Base-by-base conservation (phyloP, 2,888 invertebrate species). In the Drosophila yooni region DNA sequence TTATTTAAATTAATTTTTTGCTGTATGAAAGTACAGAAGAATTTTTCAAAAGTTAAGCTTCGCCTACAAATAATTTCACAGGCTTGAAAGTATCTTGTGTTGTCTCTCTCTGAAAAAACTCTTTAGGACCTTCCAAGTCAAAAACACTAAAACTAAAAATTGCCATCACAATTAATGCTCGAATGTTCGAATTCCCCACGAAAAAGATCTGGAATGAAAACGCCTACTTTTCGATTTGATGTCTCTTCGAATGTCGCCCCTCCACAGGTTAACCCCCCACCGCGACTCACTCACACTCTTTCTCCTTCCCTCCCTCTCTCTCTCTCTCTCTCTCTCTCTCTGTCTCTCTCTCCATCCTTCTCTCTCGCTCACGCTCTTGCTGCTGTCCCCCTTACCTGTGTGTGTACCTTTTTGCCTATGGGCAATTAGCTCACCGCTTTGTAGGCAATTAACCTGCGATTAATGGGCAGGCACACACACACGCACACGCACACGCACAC, bases 391-490 rank as follows among this genome's bases (percentile, higher is more conserved):
- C 54, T 56, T 80, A 66, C 69, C 76, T 80, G 65, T 3, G 48
- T 68, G 56, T 68, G 56, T 46, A 65, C 73, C 69, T 70, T 74
- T 60, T 61, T 68, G 73, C 78, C 76, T 74, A 77, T 72, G 76
- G 79, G 77, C 86, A 87, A 87, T 87, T 87, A 87, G 86, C 86
- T 74, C 67, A 85, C 88, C 81, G 85, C 89, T 82, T 87, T 89
- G 88, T 85, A 81, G 88, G 89, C 88, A 87, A 88, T 87, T 87
- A 87, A 89, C 89, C 67, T 63, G 79, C 86, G 89, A 87, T 87
- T 87, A 89, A 87, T 87, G 85, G 85, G 76, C 75, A 79, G 62
- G 50, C 75, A 76, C 71, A 62, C 71, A 80, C 59, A 61, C 67
- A 72, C 10, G 2, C 56, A 50, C 63, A 40, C 36, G 60, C 64